Evolutionary conservation across 2,113 vertebrate genomes (phyloP).

Genomic region (Larimichthys crocea): DNA sequence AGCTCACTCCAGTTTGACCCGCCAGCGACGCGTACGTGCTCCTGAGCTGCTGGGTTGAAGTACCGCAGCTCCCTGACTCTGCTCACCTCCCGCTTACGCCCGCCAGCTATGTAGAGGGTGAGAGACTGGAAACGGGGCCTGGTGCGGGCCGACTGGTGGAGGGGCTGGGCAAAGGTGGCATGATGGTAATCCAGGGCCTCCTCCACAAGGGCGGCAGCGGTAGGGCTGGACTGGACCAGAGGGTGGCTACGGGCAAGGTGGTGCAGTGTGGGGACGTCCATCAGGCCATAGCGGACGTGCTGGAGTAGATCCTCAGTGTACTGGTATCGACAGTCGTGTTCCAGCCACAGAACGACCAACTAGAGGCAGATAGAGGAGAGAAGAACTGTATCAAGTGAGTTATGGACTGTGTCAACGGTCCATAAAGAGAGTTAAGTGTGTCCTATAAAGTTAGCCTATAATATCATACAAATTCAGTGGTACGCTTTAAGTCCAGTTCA

Average conservation of each 20-base stretch:
- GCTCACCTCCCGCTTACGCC: constrained; percentile 93
- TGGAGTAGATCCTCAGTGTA: constrained; percentile 94
- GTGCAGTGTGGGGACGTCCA: constrained; percentile 92
- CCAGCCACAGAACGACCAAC: constrained; percentile 95
- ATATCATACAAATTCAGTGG: background rate
- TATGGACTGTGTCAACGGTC: background rate
- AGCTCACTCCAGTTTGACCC: constrained; percentile 96
- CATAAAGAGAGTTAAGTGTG: background rate
- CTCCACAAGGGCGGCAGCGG: constrained; percentile 88
- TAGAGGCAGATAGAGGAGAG: constrained; percentile 58
- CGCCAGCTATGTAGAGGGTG: constrained; percentile 93
- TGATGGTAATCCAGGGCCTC: constrained; percentile 96
- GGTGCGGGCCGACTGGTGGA: constrained; percentile 92
- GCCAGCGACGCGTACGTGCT: constrained; percentile 88
- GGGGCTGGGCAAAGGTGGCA: constrained; percentile 91
- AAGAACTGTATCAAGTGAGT: background rate
- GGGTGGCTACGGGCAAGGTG: constrained; percentile 89
- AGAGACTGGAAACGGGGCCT: constrained; percentile 93
- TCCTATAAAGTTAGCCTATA: background rate
- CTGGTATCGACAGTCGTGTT: constrained; percentile 93
- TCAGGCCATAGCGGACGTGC: constrained; percentile 94
- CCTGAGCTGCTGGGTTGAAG: constrained; percentile 93
- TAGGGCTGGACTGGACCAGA: constrained; percentile 90
- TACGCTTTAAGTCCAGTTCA: background rate
- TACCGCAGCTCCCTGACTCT: constrained; percentile 93